Evolutionary conservation across 2,113 vertebrate genomes (phyloP), one percentile per base, ranked within the genome.

Genomic region (Brachyistius frenatus): DNA sequence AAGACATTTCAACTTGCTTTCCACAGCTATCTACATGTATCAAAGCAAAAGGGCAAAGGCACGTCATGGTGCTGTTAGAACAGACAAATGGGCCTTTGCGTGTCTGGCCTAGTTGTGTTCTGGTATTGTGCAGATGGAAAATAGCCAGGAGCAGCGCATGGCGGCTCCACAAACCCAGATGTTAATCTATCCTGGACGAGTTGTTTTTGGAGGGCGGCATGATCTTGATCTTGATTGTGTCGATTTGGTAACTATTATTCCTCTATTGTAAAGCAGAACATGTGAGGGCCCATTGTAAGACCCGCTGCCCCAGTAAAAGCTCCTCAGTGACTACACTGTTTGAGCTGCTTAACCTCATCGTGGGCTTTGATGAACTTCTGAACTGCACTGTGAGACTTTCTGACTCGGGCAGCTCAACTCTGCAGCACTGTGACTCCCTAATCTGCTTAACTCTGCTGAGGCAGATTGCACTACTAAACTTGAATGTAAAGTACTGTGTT

Each of bases 291-390:
- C 60, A 88, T 79, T 87, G 85, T 88, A 23, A 74, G 49, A 73
- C 56, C 60, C 23, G 69, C 66, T 71, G 1, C 63, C 63, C 39
- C 44, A 32, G 5, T 68, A 36, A 57, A 70, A 56, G 5, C 39
- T 66, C 67, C 60, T 54, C 37, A 53, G 50, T 41, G 41, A 66
- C 46, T 33, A 36, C 52, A 69, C 72, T 53, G 4, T 83, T 78
- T 37, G 68, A 81, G 81, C 77, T 44, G 73, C 76, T 88, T 79
- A 56, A 77, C 69, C 65, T 52, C 37, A 14, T 37, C 5, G 23
- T 66, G 44, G 53, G 56, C 44, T 80, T 82, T 84, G 49, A 82
- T 78, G 54, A 88, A 87, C 80, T 84, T 89, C 71, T 89, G 70
- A 86, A 82, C 71, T 55, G 7, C 31, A 64, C 49, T 58, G 57